Evolutionary conservation across 1,140 invertebrate species (phyloP).

Genomic region (Drosophila serrata): DNA sequence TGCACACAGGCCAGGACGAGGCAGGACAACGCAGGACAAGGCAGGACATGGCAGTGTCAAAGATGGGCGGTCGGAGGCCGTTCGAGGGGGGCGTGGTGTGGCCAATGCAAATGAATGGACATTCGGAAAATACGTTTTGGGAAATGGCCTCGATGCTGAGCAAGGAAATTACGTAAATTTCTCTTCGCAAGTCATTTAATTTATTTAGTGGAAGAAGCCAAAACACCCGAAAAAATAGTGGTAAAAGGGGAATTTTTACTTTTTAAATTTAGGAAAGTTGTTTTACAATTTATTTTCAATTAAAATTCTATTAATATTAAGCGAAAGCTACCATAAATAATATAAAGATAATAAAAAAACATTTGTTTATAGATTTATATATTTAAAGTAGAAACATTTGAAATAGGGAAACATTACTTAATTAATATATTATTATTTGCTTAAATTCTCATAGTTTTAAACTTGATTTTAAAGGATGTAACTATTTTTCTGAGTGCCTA

Average conservation of each 20-base stretch:
- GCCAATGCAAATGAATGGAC: constrained; percentile 71
- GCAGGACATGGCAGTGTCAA: constrained; percentile 52
- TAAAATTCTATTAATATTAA: too few species aligned
- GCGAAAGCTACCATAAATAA: too few species aligned
- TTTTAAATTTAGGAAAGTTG: background rate
- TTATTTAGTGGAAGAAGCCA: constrained; percentile 43
- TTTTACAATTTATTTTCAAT: too few species aligned
- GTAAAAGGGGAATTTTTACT: fast-evolving
- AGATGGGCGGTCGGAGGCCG: constrained; percentile 26
- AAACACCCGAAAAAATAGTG: background rate
- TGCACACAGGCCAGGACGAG: constrained; percentile 53
- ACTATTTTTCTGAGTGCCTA: constrained; percentile 4
- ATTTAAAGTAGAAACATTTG: too few species aligned
- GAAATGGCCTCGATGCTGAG: constrained; percentile 54
- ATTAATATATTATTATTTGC: too few species aligned
- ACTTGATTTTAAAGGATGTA: background rate
- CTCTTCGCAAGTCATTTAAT: constrained; percentile 65
- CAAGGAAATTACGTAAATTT: constrained; percentile 73
- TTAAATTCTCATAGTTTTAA: background rate
- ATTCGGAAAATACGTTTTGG: constrained; percentile 58
- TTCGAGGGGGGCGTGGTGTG: constrained; percentile 39
- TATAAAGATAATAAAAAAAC: background rate
- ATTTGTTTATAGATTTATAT: background rate
- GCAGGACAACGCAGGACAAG: constrained; percentile 19
- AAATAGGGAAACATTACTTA: too few species aligned